These are phyloP conservation scores for Sogatella furcifera DNA, from an alignment of 1,140 invertebrate species.

Conservation along the genomic window DNA sequence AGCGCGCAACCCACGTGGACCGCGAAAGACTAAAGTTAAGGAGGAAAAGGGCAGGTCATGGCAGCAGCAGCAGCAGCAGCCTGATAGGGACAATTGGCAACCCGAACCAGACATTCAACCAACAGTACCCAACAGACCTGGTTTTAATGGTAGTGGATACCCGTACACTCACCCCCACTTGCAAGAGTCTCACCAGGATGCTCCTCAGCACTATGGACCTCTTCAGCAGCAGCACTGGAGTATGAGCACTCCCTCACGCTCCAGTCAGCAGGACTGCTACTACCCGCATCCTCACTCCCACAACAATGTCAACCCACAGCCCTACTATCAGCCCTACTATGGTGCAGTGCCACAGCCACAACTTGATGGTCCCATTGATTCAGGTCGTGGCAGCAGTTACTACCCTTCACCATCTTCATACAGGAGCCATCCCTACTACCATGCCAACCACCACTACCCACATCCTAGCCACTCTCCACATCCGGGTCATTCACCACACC, in stretches of 20 bases:
- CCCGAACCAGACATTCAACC: not conserved
- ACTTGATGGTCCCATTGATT: no score
- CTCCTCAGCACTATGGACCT: slow-evolving; percentile 11
- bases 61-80: slow-evolving; percentile 16
- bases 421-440: slow-evolving; percentile 8
- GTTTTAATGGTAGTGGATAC: slow-evolving; percentile 10
- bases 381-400: no score
- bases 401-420: not conserved
- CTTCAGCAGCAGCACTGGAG: slow-evolving; percentile 4
- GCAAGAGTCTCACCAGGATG: slow-evolving; percentile 15
- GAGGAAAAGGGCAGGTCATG: slow-evolving; percentile 9
- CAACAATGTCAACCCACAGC: not conserved
- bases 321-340: no score
- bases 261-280: slow-evolving; percentile 11
- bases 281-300: not conserved
- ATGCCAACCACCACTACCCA: slow-evolving; percentile 6
- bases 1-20: slow-evolving; percentile 3
- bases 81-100: not conserved
- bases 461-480: slow-evolving; percentile 7
- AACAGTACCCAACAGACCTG: slow-evolving; percentile 6
- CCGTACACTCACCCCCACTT: slow-evolving; percentile 16
- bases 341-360: no score
- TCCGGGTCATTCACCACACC: slow-evolving; percentile 2
- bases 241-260: no score
- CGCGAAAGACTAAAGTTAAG: slow-evolving; percentile 1